Percentiles rank a stretch among this genome's conserved stretches.
phyloP scores from a whole-genome alignment of 1,140 invertebrate species.

The Scaptomyza hsui region DNA sequence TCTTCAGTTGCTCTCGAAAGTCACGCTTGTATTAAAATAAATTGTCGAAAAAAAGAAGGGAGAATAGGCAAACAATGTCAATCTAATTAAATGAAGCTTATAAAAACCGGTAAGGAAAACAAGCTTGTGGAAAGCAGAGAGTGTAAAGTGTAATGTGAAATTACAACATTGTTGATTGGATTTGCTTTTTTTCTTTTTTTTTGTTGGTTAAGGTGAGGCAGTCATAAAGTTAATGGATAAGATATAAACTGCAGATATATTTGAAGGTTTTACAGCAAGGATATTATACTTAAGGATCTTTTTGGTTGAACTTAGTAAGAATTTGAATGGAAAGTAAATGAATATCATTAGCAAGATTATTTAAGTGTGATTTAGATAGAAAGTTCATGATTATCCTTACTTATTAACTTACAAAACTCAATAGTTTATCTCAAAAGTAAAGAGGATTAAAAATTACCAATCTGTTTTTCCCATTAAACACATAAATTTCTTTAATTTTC shows the following conservation, averaged over 20 bases:
- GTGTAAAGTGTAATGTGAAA: constrained; percentile 23
- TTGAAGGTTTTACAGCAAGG: too few species aligned
- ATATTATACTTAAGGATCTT: too few species aligned
- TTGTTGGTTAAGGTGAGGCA: constrained; percentile 39
- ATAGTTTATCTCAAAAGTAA: too few species aligned
- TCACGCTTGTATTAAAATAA: constrained; percentile 41
- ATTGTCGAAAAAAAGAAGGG: constrained; percentile 26
- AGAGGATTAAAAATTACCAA: too few species aligned
- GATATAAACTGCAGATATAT: background rate
- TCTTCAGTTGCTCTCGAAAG: constrained; percentile 7
- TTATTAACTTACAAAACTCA: too few species aligned
- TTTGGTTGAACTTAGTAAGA: too few species aligned
- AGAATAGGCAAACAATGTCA: constrained; percentile 65
- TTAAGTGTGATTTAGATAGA: too few species aligned
- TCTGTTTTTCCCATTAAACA: background rate
- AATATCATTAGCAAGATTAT: too few species aligned
- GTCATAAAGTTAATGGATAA: constrained; percentile 48
- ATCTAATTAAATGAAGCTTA: constrained; percentile 79
- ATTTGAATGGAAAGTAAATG: too few species aligned
- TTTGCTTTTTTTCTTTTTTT: background rate
- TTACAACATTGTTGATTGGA: constrained; percentile 55
- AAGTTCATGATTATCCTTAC: too few species aligned
- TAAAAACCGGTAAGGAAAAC: constrained; percentile 45
- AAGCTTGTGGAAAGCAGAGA: background rate
- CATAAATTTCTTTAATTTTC: background rate